Evolutionary conservation across 37 sponge, comb jelly and placozoan species (phyloP).

Genomic region (Tethya wilhelma): DNA sequence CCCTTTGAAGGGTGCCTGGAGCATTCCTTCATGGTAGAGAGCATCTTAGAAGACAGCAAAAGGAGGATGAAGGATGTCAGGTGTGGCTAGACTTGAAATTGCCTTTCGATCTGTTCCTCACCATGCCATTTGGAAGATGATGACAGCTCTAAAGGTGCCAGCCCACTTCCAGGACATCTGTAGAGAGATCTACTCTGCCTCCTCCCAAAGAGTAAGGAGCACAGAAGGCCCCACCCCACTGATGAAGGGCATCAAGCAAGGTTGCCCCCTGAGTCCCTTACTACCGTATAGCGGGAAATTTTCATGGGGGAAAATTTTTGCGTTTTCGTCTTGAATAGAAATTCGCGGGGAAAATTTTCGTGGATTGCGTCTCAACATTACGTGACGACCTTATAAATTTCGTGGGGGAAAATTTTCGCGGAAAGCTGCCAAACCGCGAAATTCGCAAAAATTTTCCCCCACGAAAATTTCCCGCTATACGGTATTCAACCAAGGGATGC

Average conservation of each 20-base stretch:
- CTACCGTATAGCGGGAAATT: too few species aligned
- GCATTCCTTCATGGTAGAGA: conserved; percentile 39
- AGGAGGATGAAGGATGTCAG: conserved; percentile 22
- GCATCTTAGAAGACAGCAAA: conserved; percentile 20
- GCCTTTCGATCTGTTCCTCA: conserved; percentile 39
- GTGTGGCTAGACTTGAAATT: conserved; percentile 56
- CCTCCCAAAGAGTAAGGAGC: background rate
- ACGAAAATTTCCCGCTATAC: too few species aligned
- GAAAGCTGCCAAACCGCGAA: too few species aligned
- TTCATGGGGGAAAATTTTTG: too few species aligned
- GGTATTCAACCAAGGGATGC: conserved; percentile 33
- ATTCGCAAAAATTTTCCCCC: too few species aligned
- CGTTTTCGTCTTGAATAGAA: too few species aligned
- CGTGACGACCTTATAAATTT: too few species aligned
- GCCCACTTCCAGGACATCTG: conserved; percentile 4
- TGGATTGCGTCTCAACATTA: too few species aligned
- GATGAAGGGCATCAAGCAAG: conserved; percentile 11
- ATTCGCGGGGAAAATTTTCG: too few species aligned
- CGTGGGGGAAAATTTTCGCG: too few species aligned
- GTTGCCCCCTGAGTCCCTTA: conserved; percentile 29
- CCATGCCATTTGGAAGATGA: conserved; percentile 11
- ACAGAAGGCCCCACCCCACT: background rate
- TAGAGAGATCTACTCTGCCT: conserved; percentile 25
- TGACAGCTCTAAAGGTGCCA: conserved; percentile 7
- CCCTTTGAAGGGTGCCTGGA: conserved; percentile 52